Percentiles rank a stretch among this genome's conserved stretches.
Evolutionary conservation across 2,113 vertebrate genomes (phyloP).

Genomic region (Melanostigma gelatinosum): DNA sequence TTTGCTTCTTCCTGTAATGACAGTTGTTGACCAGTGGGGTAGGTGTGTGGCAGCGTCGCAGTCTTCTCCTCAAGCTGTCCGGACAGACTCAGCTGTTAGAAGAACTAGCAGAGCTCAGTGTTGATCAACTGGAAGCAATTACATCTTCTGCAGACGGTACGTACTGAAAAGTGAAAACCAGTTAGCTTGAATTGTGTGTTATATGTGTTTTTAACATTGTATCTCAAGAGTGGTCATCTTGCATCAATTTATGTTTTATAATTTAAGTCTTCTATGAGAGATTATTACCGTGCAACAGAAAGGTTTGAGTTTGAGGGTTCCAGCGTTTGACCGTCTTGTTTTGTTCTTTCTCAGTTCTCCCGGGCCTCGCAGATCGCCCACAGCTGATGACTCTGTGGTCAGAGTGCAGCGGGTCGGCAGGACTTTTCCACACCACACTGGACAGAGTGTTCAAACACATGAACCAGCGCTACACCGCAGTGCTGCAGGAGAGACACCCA

Average conservation of each 20-base stretch:
- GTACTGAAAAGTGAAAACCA: constrained; percentile 37
- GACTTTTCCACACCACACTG: constrained; percentile 91
- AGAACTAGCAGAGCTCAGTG: constrained; percentile 88
- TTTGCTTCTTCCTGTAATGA: constrained; percentile 36
- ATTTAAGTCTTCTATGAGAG: background rate
- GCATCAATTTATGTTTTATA: background rate
- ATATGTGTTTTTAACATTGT: background rate
- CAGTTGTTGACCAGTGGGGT: constrained; percentile 89
- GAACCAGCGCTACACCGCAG: constrained; percentile 82
- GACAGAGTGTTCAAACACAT: constrained; percentile 89
- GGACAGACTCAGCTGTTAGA: constrained; percentile 88
- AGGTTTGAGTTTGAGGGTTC: constrained; percentile 1
- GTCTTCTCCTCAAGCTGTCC: constrained; percentile 89
- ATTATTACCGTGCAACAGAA: background rate
- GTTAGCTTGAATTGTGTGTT: background rate
- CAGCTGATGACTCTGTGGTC: constrained; percentile 92
- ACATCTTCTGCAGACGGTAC: constrained; percentile 89
- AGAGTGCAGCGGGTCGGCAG: constrained; percentile 87
- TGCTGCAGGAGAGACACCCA: constrained; percentile 86
- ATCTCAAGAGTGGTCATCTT: background rate
- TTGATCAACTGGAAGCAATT: constrained; percentile 85
- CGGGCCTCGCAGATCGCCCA: constrained; percentile 87
- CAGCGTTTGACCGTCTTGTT: background rate
- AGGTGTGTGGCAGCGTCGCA: constrained; percentile 83
- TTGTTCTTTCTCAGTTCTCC: constrained; percentile 83